Percentiles rank a stretch among this genome's conserved stretches.
Conservation (phyloP, 2,113 vertebrate genomes). For the Ophiodon elongatus region DNA sequence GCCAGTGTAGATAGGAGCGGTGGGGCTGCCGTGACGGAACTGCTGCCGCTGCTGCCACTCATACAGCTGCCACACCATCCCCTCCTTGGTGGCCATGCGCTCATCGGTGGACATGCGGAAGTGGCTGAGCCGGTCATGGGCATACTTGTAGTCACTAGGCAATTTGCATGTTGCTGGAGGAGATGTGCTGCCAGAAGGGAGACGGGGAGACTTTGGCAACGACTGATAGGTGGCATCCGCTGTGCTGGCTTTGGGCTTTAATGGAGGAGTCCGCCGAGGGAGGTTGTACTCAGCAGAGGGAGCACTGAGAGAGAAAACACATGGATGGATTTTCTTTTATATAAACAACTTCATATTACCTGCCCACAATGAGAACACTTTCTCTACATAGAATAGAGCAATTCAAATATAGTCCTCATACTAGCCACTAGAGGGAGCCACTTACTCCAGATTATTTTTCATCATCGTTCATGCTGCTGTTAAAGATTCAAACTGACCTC, state of each 20-base stretch:
- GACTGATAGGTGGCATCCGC: conserved; percentile 91
- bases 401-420: conserved; percentile 1
- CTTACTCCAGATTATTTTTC: conserved; percentile 4
- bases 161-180: conserved; percentile 87
- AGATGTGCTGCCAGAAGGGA: conserved; percentile 87
- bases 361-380: neutral
- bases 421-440: conserved; percentile 71
- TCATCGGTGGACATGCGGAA: conserved; percentile 97
- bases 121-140: conserved; percentile 96
- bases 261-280: conserved; percentile 88
- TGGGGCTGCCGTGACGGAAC: conserved; percentile 96
- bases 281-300: conserved; percentile 87
- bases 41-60: conserved; percentile 99
- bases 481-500: conserved; percentile 87
- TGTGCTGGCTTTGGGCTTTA: conserved; percentile 85
- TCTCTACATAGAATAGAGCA: neutral
- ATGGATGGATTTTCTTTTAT: neutral
- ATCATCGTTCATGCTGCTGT: conserved; percentile 9
- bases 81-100: conserved; percentile 92
- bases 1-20: conserved; percentile 88
- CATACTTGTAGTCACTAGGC: conserved; percentile 98
- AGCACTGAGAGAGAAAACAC: conserved; percentile 77
- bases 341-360: neutral
- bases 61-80: conserved; percentile 97
- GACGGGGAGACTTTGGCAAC: conserved; percentile 91